Percentiles rank a stretch among this genome's conserved stretches.
phyloP scores from a whole-genome alignment of 1,140 invertebrate genomes.

The Phocides pigmalion region DNA sequence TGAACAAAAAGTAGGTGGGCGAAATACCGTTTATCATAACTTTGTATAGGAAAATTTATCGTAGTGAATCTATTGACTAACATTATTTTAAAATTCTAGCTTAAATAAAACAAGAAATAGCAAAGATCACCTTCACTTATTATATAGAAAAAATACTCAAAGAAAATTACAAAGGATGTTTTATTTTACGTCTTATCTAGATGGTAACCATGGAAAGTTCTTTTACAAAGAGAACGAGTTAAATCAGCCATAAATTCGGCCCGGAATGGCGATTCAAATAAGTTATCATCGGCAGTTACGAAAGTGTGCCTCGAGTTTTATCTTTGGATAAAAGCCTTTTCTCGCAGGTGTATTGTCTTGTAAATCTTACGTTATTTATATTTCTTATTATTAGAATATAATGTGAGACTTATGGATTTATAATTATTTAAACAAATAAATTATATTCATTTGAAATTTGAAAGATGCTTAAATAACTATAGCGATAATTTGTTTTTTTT shows the following conservation, averaged over 20 bases:
- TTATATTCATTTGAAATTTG: no score
- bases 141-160: neutral
- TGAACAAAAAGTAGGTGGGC: no score
- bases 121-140: neutral
- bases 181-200: slow-evolving; percentile 16
- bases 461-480: no score
- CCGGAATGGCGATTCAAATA: slow-evolving; percentile 62
- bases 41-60: no score
- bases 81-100: no score
- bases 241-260: slow-evolving; percentile 65
- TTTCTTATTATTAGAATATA: slow-evolving; percentile 13
- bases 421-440: slow-evolving; percentile 16
- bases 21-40: no score
- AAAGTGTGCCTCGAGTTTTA: slow-evolving; percentile 53
- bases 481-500: no score
- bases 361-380: slow-evolving; percentile 21
- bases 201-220: slow-evolving; percentile 16
- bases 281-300: slow-evolving; percentile 69
- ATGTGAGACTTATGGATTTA: neutral
- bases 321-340: slow-evolving; percentile 51
- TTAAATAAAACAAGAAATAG: no score
- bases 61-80: no score
- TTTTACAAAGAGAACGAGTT: slow-evolving; percentile 58
- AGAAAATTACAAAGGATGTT: neutral
- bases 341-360: slow-evolving; percentile 15